Conservation (phyloP, 2,113 vertebrate genomes). For the Tiliqua scincoides region DNA sequence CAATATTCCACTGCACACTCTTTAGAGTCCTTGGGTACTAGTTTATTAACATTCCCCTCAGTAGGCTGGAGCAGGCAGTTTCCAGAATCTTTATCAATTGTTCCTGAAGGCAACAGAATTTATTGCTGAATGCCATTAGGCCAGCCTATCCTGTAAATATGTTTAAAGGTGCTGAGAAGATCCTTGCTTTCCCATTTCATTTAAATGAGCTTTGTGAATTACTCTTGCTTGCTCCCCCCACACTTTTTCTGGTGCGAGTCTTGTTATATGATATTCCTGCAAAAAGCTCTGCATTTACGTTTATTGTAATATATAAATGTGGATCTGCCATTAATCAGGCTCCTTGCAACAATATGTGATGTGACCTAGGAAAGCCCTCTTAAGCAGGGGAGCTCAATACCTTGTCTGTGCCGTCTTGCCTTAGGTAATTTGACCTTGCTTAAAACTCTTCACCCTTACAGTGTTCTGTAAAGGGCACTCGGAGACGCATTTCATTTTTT, state of each 20-base stretch:
- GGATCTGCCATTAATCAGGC: conserved; percentile 59
- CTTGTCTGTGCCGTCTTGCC: background rate
- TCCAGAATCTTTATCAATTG: conserved; percentile 58
- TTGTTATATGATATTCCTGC: conserved; percentile 43
- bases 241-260: background rate
- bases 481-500: background rate
- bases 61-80: conserved; percentile 57
- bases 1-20: conserved; percentile 22
- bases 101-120: conserved; percentile 54
- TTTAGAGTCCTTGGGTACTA: conserved; percentile 44
- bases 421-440: background rate
- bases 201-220: conserved; percentile 72
- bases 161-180: conserved; percentile 54
- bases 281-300: conserved; percentile 54
- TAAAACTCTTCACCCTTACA: background rate
- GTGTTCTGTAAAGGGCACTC: background rate
- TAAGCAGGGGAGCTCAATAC: rapidly evolving
- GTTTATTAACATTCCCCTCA: conserved; percentile 63
- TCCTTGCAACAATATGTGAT: background rate
- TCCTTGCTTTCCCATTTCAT: conserved; percentile 38
- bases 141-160: conserved; percentile 38
- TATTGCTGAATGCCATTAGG: conserved; percentile 58
- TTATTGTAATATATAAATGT: conserved; percentile 44
- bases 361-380: rapidly evolving
- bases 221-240: background rate